Base-by-base conservation (phyloP, 1,140 invertebrate genomes). In the Drosophila neocordata region DNA sequence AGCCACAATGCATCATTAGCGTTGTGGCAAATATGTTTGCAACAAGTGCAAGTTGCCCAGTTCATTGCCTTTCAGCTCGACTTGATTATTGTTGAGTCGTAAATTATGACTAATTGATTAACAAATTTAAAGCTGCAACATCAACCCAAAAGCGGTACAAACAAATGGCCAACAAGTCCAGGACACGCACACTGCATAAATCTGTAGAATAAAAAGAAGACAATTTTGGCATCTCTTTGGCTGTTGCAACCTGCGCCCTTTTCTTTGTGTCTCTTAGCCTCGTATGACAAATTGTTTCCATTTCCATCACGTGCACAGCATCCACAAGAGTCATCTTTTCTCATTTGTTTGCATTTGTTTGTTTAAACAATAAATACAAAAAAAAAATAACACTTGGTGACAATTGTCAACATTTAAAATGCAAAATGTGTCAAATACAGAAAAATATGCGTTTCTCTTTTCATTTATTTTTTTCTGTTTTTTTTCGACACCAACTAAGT, bases 61-160 rank as follows among this genome's bases (percentile, higher is more conserved):
- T 88, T 88, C 83, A 89, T 72, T 88, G 84, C 66, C 76, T 78
- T 31, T 85, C 37, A 63, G 35, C 53, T 73, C 15, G 18, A 48
- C 64, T 70, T 84, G 74, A 69, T 87, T 82, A 88, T 79, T 73
- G 74, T 69, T 63, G 83, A 62, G 69, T 60, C 84, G 79, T 88
- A 88, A 88, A 88, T 88, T 83, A 83, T 88, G 79, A 88, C 83
- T 88, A 89, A 88, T 88, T 88, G 83, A 81, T 85, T 80, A 75
- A 85, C 81, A 85, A 85, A 83, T 88, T 68, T 69, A 76, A 79
- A 70, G 41, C 41, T 48, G 15, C 41, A 48, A 66, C 60, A 31
- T 63, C 44, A 70, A 13, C 41, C 15, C 15, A 20, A n/a, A 44
- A 53, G 53, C 20, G 20, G 53, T 12, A 53, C 60, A 41, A 73